These are phyloP conservation scores for Meteorus sp. DNA, from an alignment of 1,140 invertebrate species.

Conservation along the genomic window DNA sequence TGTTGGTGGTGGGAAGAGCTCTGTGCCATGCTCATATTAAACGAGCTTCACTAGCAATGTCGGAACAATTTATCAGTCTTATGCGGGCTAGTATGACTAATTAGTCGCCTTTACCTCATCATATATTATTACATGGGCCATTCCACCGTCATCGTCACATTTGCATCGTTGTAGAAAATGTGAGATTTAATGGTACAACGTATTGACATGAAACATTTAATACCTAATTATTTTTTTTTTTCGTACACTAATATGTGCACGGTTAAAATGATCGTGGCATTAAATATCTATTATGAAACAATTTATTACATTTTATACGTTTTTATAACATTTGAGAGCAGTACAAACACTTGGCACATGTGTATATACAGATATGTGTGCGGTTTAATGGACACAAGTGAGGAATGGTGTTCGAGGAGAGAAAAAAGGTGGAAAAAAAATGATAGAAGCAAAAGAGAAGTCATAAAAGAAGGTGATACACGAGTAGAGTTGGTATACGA, in stretches of 20 bases:
- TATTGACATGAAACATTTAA: neutral
- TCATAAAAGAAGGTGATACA: constrained; percentile 5
- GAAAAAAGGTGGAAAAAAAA: constrained; percentile 3
- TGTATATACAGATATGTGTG: no score
- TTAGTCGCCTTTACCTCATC: constrained; percentile 47
- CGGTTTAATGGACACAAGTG: no score
- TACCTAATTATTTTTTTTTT: no score
- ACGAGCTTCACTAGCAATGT: constrained; percentile 47
- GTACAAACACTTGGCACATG: no score
- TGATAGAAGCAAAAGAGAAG: constrained; percentile 1
- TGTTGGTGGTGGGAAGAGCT: neutral
- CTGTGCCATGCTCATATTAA: constrained; percentile 43
- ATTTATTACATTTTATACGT: no score
- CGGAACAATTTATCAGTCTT: constrained; percentile 51
- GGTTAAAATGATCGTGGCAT: no score
- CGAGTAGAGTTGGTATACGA: neutral
- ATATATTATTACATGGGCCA: constrained; percentile 28
- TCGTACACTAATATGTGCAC: no score
- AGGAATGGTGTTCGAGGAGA: neutral
- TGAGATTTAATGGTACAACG: neutral
- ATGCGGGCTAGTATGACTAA: constrained; percentile 50
- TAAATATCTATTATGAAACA: no score
- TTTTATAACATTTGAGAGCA: no score
- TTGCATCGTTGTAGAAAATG: neutral
- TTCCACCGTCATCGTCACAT: neutral